Conservation (phyloP, 2,113 vertebrate genomes). For the Alouatta palliata region DNA sequence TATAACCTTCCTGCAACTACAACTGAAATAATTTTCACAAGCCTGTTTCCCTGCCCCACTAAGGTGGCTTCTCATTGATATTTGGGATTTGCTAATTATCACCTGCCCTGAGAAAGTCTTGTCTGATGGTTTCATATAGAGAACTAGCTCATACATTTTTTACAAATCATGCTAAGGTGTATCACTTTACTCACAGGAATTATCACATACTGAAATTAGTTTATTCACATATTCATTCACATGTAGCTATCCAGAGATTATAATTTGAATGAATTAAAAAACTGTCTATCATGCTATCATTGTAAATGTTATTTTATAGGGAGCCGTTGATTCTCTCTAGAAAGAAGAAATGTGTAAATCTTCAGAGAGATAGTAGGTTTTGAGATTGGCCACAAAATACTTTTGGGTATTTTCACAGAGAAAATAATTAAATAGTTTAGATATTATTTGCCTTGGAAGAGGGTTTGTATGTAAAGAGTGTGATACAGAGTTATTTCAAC, state of each 20-base stretch:
- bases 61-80: not conserved
- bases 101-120: not conserved
- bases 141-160: not conserved
- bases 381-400: not conserved
- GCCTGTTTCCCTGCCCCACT: not conserved
- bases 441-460: not conserved
- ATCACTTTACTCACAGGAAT: not conserved
- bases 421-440: not conserved
- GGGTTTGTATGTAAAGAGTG: not conserved
- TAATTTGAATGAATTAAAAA: not conserved
- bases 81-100: not conserved
- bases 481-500: not conserved
- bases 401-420: not conserved
- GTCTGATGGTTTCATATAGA: not conserved
- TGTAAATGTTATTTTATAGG: not conserved
- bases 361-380: not conserved
- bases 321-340: not conserved
- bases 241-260: not conserved
- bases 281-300: not conserved
- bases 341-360: not conserved
- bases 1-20: not conserved
- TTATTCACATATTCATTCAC: not conserved
- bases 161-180: not conserved
- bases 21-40: not conserved
- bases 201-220: not conserved